Percentiles rank a stretch among this genome's conserved stretches.
Conservation (phyloP, 2,797 vertebrate genomes). For the Propithecus perrieri region DNA sequence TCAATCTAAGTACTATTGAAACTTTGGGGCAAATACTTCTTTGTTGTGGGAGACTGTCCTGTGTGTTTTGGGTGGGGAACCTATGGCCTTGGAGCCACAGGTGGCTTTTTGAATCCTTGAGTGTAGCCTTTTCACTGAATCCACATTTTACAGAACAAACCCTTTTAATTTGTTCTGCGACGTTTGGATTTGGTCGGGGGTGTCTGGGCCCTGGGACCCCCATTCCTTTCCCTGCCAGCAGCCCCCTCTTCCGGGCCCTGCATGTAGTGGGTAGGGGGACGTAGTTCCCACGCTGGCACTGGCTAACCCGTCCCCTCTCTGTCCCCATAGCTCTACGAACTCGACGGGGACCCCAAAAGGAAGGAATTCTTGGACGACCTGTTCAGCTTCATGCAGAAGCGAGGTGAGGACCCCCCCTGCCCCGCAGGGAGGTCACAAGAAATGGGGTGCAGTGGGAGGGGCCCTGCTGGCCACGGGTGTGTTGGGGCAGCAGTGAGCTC, state of each 20-base stretch:
- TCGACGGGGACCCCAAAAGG: slow-evolving; percentile 94
- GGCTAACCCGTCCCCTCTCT: not conserved
- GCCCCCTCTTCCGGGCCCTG: not conserved
- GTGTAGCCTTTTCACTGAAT: not conserved
- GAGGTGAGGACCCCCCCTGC: slow-evolving; percentile 82
- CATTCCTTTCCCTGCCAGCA: not conserved
- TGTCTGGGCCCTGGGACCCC: not conserved
- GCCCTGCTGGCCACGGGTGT: not conserved
- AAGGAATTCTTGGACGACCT: slow-evolving; percentile 97
- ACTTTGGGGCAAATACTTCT: not conserved
- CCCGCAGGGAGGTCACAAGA: not conserved
- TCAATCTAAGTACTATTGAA: not conserved
- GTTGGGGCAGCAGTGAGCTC: no score
- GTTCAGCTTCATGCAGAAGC: slow-evolving; percentile 98
- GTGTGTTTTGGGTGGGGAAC: not conserved
- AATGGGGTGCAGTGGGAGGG: not conserved
- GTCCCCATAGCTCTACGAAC: slow-evolving; percentile 92
- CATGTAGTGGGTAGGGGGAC: fast-evolving
- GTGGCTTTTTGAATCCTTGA: not conserved
- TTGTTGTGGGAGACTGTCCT: not conserved
- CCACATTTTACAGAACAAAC: not conserved
- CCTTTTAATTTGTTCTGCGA: not conserved
- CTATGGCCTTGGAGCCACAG: no score
- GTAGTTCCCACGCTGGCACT: fast-evolving
- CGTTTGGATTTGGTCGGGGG: not conserved